A percentile compares a stretch with the other conserved stretches of the same genome.
Evolutionary conservation across 2,113 vertebrate species (phyloP).

Genomic region (Pseudopipra pipra): DNA sequence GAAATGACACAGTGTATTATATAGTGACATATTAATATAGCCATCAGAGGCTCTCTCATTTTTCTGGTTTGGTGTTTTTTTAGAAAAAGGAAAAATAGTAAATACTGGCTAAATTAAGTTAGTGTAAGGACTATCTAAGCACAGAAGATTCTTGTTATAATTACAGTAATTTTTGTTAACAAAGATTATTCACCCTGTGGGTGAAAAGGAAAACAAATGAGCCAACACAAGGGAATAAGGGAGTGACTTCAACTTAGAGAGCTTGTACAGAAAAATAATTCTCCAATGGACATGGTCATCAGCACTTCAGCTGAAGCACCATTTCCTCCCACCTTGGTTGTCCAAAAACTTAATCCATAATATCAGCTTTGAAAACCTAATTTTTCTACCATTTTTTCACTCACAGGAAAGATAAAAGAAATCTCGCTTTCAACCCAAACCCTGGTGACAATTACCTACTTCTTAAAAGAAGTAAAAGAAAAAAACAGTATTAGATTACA

Average conservation of each 20-base stretch:
- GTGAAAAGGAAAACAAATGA: background rate
- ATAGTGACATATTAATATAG: background rate
- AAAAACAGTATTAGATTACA: background rate
- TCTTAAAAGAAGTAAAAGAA: background rate
- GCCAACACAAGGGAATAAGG: background rate
- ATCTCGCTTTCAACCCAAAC: background rate
- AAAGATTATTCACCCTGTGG: background rate
- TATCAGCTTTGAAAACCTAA: background rate
- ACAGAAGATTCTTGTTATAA: background rate
- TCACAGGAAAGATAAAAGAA: background rate
- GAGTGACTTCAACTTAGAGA: background rate
- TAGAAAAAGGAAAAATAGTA: background rate
- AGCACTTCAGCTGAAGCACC: background rate
- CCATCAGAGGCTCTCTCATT: background rate
- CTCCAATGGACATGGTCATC: accelerated
- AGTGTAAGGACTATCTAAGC: background rate
- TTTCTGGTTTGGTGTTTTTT: background rate
- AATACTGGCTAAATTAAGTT: background rate
- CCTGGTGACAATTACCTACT: background rate
- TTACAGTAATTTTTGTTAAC: background rate
- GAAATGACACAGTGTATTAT: background rate
- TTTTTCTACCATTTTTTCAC: background rate
- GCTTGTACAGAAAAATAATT: background rate
- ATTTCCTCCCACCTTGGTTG: background rate
- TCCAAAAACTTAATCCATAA: background rate